phyloP scores from a whole-genome alignment of 2,113 vertebrate species.

The Amazona vittata region DNA sequence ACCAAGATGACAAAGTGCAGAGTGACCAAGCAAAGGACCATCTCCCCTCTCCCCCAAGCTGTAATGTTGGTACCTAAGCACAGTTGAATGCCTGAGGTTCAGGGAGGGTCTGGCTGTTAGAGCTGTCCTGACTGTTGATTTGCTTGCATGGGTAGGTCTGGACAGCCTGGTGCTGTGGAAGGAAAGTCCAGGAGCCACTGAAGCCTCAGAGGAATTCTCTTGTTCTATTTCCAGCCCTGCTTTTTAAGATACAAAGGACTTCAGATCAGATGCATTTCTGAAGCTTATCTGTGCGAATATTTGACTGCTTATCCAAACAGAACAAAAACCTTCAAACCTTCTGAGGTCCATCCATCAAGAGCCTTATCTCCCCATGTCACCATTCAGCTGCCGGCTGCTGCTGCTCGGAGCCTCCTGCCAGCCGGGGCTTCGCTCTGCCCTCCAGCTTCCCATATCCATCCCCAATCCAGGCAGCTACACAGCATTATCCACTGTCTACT shows the following conservation, averaged over 20 bases:
- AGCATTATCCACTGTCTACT: not conserved
- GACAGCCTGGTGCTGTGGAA: not conserved
- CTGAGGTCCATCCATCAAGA: constrained; percentile 61
- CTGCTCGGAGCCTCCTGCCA: not conserved
- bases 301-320: constrained; percentile 34
- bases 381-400: not conserved
- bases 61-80: not conserved
- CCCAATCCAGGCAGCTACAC: not conserved
- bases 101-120: not conserved
- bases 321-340: constrained; percentile 38
- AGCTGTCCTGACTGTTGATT: not conserved
- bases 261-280: constrained; percentile 36
- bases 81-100: not conserved
- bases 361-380: constrained; percentile 47
- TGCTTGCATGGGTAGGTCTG: not conserved
- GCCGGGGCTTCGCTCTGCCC: not conserved
- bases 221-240: constrained; percentile 13
- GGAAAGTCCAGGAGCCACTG: not conserved
- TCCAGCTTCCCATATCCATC: not conserved
- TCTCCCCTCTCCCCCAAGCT: not conserved
- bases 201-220: not conserved
- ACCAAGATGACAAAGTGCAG: not conserved
- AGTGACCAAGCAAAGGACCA: not conserved
- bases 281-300: constrained; percentile 44
- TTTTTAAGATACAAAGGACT: constrained; percentile 31